Evolutionary conservation across 2,797 vertebrate genomes (phyloP), one percentile per base, ranked within the genome.

Genomic region (Malacoctenus gilli): DNA sequence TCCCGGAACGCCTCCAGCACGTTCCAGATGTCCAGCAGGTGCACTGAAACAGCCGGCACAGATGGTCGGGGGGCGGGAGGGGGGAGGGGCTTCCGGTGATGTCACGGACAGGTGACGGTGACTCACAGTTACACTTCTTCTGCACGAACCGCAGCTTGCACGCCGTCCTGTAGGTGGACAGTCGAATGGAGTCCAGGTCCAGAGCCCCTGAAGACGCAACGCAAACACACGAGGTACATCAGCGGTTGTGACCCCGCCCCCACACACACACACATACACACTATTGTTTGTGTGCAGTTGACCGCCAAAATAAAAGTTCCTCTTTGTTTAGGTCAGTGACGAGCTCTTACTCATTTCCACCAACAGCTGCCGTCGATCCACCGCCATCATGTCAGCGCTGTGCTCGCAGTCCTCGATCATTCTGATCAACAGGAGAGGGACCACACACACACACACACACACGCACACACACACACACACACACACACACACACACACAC

Each of bases 61-160:
- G 22, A 23, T 8, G 8, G 22, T 23, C 22, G 8, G 22, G 22
- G 8, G 3, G 10, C 19, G 6, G 0, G 14, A 1, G 11, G 22
- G 22, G 22, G 22, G 22, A 4, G 22, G 22, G 22, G 22, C 22
- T 4, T 2, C 2, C 7, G 14, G 30, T 4, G 4, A 5, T 30
- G 31, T 1, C 4, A n/a, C 15, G 21, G 13, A 44, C 62, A 4
- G 9, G 12, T 9, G 1, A 55, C 10, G 7, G 22, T 8, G 90
- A 97, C 97, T 97, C 85, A 99, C 97, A 76, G 54, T 96, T 98
- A 89, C 97, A 99, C 92, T 95, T 99, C 93, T 99, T 99, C 91
- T 99, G 97, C 72, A 99, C 94, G 79, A 99, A 99, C 91, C 97
- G 83, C 64, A 99, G 94, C 86, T 99, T 99, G 91, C 97, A 99